These are phyloP conservation scores for Pangasius larnaudii DNA, from an alignment of 2,797 vertebrate species.

Conservation along the genomic window DNA sequence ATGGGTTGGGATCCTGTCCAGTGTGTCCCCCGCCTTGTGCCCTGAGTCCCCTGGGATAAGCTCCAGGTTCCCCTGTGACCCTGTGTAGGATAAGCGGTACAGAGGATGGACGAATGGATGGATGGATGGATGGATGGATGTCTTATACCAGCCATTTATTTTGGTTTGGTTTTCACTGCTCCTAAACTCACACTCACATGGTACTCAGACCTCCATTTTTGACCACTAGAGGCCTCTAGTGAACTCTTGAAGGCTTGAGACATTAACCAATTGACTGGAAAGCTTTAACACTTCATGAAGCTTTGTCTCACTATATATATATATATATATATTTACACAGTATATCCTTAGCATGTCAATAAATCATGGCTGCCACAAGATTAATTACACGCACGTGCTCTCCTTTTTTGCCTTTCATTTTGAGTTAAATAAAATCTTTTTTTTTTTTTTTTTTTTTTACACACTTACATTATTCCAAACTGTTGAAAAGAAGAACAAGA, in stretches of 20 bases:
- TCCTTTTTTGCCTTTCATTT: background rate
- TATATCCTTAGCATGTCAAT: background rate
- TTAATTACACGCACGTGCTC: background rate
- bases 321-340: background rate
- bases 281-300: background rate
- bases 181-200: background rate
- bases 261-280: background rate
- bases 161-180: background rate
- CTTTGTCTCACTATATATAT: background rate
- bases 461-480: background rate
- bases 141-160: background rate
- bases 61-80: too few relatives aligned
- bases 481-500: background rate
- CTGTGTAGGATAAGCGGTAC: too few relatives aligned
- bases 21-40: too few relatives aligned
- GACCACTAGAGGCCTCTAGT: background rate
- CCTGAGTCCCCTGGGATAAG: too few relatives aligned
- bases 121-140: too few relatives aligned
- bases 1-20: too few relatives aligned
- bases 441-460: background rate
- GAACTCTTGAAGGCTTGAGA: background rate
- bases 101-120: too few relatives aligned
- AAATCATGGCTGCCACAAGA: background rate
- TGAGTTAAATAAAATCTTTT: background rate
- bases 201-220: background rate